Base-by-base conservation (phyloP, 2,888 invertebrate genomes). In the Drosophila yooni region DNA sequence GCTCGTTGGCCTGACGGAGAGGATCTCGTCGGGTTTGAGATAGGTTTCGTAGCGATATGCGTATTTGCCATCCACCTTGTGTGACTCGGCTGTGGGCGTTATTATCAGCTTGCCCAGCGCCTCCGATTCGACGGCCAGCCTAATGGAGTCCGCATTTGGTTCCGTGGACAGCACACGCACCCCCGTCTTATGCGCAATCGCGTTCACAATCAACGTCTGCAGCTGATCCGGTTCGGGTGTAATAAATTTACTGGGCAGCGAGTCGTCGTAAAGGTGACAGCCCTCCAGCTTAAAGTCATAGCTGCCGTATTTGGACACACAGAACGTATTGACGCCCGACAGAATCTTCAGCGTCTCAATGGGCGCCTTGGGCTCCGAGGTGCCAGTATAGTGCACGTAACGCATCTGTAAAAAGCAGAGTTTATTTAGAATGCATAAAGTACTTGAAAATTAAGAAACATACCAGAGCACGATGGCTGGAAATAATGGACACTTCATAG, bases 261-360 rank as follows among this genome's bases (percentile, higher is more conserved):
- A 78, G 4, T 90, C 82, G 57, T 93, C 92, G 93, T 97, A 98
- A 73, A 95, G 94, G 92, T 98, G 98, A 91, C 99, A 99, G 56
- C 98, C 96, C 75, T 95, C 95, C 6, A 98, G 95, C 7, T 94
- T 94, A 60, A 98, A 95, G 62, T 94, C 94, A 92, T 97, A 97
- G 53, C 92, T 92, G 2, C 96, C 96, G 0, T 96, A 94, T 78
- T 94, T 94, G 3, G 95, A 94, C 51, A 98, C 94, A 92, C 99
- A 99, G 85, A 96, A 95, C 46, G 94, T 94, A 66, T 96, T 96
- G 25, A 94, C 94, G 1, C 97, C 97, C 54, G 95, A 94, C 0
- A 94, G 93, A 56, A 97, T 92, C 6, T 93, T 93, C 11, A 93
- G 77, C 0, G 82, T 87, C 56, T 92, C 72, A n/a, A 71, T 67